A percentile compares a stretch with the other conserved stretches of the same genome.
Evolutionary conservation across 1,140 invertebrate species (phyloP).

Genomic region (Ceratina japonica): DNA sequence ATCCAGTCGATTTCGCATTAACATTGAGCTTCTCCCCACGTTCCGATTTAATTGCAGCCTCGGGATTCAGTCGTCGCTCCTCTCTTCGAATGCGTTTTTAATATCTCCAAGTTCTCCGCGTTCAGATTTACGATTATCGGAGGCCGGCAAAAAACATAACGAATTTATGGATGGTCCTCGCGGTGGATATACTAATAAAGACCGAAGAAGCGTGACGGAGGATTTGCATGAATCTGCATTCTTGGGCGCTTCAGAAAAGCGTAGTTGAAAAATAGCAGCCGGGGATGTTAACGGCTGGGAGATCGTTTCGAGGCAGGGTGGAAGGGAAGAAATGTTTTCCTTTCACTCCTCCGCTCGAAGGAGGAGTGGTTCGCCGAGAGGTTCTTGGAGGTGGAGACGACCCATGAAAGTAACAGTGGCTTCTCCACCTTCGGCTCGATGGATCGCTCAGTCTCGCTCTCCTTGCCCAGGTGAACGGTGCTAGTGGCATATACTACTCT

Average conservation of each 20-base stretch:
- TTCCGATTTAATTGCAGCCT: slow-evolving; percentile 23
- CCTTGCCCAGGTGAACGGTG: slow-evolving; percentile 60
- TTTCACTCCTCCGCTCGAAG: slow-evolving; percentile 69
- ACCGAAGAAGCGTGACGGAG: background rate
- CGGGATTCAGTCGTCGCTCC: slow-evolving; percentile 10
- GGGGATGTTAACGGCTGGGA: no score
- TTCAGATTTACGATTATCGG: background rate
- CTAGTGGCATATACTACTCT: background rate
- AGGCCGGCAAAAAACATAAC: background rate
- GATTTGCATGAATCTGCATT: slow-evolving; percentile 15
- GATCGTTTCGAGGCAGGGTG: slow-evolving; percentile 2
- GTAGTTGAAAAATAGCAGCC: no score
- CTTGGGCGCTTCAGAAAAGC: background rate
- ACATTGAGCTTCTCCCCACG: slow-evolving; percentile 26
- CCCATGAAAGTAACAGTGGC: slow-evolving; percentile 78
- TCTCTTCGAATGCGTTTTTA: slow-evolving; percentile 3
- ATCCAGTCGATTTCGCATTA: background rate
- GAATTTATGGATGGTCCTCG: background rate
- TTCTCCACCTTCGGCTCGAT: slow-evolving; percentile 30
- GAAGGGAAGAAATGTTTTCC: slow-evolving; percentile 72
- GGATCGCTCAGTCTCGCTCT: slow-evolving; percentile 58
- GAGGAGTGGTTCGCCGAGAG: slow-evolving; percentile 27
- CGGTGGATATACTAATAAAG: background rate
- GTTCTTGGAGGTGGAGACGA: slow-evolving; percentile 65
- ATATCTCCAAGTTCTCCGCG: no score